A percentile compares a stretch with the other conserved stretches of the same genome.
These are phyloP conservation scores for Phalanger gymnotis DNA, from an alignment of 2,797 vertebrate genomes.

Conservation along the genomic window DNA sequence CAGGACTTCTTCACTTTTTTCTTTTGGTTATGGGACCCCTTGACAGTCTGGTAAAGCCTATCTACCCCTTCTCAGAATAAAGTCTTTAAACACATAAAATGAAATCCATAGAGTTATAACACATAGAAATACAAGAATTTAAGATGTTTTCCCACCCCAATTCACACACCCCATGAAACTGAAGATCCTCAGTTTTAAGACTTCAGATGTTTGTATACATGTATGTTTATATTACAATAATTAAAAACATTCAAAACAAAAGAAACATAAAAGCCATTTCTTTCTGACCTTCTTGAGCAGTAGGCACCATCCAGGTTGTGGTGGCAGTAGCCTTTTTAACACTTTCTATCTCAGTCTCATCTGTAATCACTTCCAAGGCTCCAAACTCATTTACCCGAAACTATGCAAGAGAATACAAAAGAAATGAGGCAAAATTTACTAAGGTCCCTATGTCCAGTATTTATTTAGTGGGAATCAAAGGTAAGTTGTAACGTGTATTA, in stretches of 20 bases:
- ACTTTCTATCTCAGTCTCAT: constrained; percentile 89
- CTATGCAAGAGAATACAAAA: constrained; percentile 76
- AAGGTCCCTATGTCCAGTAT: background rate
- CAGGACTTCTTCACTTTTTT: background rate
- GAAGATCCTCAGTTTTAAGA: constrained; percentile 11
- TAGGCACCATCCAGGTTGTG: constrained; percentile 91
- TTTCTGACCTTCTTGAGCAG: constrained; percentile 88
- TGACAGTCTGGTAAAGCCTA: background rate
- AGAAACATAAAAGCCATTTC: background rate
- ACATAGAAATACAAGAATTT: background rate
- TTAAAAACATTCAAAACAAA: constrained; percentile 24
- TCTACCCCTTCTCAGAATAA: background rate
- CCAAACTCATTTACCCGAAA: constrained; percentile 92
- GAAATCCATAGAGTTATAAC: background rate
- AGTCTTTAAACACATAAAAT: background rate
- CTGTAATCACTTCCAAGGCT: constrained; percentile 90
- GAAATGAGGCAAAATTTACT: constrained; percentile 35
- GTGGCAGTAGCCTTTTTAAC: constrained; percentile 91
- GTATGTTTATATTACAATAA: background rate
- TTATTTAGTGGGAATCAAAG: background rate
- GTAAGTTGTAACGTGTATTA: background rate
- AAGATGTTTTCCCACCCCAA: background rate
- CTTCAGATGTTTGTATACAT: background rate
- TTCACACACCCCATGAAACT: background rate
- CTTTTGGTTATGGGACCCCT: background rate